phyloP scores from a whole-genome alignment of 2,113 vertebrate species.

The Serilophus lunatus region DNA sequence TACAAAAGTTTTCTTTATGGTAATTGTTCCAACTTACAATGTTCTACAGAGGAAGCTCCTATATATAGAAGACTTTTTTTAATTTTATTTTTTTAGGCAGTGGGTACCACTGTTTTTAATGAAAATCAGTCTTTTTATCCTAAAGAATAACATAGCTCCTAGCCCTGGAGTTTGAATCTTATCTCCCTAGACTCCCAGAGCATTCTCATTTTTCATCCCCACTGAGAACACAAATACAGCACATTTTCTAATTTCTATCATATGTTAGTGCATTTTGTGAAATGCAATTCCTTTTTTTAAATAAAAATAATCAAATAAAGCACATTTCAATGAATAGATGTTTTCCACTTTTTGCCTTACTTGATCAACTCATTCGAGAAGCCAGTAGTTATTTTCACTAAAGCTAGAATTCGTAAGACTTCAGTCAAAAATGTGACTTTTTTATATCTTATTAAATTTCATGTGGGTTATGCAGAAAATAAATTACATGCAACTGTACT shows the following conservation, averaged over 20 bases:
- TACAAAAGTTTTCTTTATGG: background rate
- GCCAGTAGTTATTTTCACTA: slow-evolving; percentile 22
- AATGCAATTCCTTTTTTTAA: background rate
- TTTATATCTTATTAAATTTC: slow-evolving; percentile 69
- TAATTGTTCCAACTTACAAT: background rate
- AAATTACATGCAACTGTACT: slow-evolving; percentile 58
- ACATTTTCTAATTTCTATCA: slow-evolving; percentile 51
- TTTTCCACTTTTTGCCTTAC: background rate
- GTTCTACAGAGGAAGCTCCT: background rate
- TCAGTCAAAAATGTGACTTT: slow-evolving; percentile 64
- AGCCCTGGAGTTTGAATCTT: slow-evolving; percentile 3
- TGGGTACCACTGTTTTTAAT: background rate
- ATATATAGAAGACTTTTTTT: background rate
- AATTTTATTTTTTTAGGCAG: background rate
- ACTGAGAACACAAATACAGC: slow-evolving; percentile 33
- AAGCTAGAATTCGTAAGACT: slow-evolving; percentile 38
- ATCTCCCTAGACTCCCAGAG: background rate
- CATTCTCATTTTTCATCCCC: slow-evolving; percentile 39
- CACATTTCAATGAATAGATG: background rate
- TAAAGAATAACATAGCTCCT: background rate
- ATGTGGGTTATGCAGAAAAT: slow-evolving; percentile 65
- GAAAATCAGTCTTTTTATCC: slow-evolving; percentile 1
- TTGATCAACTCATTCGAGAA: slow-evolving; percentile 1
- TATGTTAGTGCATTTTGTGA: background rate
- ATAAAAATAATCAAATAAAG: background rate